Conservation (phyloP, 2,797 vertebrate species). For the Onychomys torridus region DNA sequence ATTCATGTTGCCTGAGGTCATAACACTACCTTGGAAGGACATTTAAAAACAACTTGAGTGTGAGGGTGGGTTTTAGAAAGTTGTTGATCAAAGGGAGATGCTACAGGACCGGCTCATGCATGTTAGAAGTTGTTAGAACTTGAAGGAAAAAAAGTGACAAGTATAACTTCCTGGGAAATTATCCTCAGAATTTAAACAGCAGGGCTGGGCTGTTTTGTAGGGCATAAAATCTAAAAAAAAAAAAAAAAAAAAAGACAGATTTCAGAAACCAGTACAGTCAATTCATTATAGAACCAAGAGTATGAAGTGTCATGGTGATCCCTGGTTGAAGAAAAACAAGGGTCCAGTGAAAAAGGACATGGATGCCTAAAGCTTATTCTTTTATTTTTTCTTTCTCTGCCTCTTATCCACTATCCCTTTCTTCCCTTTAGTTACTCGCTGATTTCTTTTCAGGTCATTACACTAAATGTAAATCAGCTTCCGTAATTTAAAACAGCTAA, state of each 20-base stretch:
- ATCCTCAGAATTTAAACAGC: slow-evolving; percentile 26
- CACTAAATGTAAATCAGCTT: slow-evolving; percentile 23
- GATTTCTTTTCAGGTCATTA: background rate
- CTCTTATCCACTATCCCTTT: background rate
- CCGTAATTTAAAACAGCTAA: slow-evolving; percentile 43
- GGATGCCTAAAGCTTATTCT: background rate
- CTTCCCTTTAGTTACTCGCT: background rate
- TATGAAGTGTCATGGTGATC: background rate
- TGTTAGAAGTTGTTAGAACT: slow-evolving; percentile 77
- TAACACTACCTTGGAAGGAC: slow-evolving; percentile 70
- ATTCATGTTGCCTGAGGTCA: slow-evolving; percentile 77
- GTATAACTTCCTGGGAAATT: slow-evolving; percentile 66
- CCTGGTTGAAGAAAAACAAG: background rate
- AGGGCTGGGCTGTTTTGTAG: slow-evolving; percentile 43
- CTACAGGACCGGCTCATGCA: slow-evolving; percentile 33
- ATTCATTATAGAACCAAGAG: background rate
- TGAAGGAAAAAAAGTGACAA: slow-evolving; percentile 66
- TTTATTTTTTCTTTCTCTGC: background rate
- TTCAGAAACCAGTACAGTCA: slow-evolving; percentile 34
- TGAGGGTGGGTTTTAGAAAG: slow-evolving; percentile 67
- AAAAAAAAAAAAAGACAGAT: slow-evolving; percentile 12
- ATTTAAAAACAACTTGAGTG: slow-evolving; percentile 68
- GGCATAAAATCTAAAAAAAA: background rate
- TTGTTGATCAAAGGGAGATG: slow-evolving; percentile 75
- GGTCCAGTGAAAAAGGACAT: background rate